These are phyloP conservation scores for Alectoris magna DNA, from an alignment of 2,797 vertebrate species.

Conservation along the genomic window DNA sequence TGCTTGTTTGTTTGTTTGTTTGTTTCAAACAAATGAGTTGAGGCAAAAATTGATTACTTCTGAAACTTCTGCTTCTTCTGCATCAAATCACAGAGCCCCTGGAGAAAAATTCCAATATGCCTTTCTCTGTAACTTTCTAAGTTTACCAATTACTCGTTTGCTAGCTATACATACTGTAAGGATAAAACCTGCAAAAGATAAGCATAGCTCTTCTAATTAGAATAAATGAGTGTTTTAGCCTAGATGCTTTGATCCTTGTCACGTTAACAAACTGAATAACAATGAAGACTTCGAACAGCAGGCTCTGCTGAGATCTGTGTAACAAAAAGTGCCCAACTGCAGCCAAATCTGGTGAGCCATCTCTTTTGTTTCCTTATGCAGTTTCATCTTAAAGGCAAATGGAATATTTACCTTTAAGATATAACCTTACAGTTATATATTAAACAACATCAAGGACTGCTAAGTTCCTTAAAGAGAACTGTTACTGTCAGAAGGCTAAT, in stretches of 20 bases:
- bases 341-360: slow-evolving; percentile 39
- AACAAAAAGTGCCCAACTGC: slow-evolving; percentile 22
- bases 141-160: slow-evolving; percentile 26
- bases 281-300: slow-evolving; percentile 62
- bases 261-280: slow-evolving; percentile 77
- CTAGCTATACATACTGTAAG: slow-evolving; percentile 41
- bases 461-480: slow-evolving; percentile 53
- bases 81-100: not conserved
- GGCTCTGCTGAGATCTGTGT: slow-evolving; percentile 48
- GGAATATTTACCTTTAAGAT: not conserved
- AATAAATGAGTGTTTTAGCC: slow-evolving; percentile 72
- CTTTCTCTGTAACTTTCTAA: slow-evolving; percentile 6
- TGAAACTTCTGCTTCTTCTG: not conserved
- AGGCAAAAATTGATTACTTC: not conserved
- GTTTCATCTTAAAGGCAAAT: slow-evolving; percentile 60
- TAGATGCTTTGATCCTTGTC: slow-evolving; percentile 64
- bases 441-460: slow-evolving; percentile 40
- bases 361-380: slow-evolving; percentile 44
- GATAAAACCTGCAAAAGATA: slow-evolving; percentile 68
- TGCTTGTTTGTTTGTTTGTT: not conserved
- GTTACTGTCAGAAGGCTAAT: slow-evolving; percentile 57
- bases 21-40: not conserved
- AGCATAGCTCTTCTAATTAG: slow-evolving; percentile 75
- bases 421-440: slow-evolving; percentile 11
- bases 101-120: not conserved